Evolutionary conservation across 2,888 invertebrate genomes (phyloP).

Genomic region (Onthophagus sagittarius): DNA sequence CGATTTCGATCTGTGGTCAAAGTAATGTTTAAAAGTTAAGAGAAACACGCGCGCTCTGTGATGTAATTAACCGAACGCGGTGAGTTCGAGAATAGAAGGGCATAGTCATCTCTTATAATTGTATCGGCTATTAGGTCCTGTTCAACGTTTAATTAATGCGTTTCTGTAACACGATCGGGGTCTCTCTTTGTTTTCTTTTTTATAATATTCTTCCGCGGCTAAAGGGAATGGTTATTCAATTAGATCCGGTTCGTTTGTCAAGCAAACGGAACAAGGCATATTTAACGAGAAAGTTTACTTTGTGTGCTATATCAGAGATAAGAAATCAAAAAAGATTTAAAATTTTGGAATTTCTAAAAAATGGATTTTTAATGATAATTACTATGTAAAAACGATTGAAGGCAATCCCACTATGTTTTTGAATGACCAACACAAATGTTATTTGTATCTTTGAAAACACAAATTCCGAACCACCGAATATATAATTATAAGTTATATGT

Average conservation of each 20-base stretch:
- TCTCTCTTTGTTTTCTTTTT: conserved; percentile 5
- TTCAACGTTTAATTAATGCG: conserved; percentile 5
- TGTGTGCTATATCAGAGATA: too few relatives aligned
- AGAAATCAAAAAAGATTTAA: too few relatives aligned
- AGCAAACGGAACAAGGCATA: not conserved
- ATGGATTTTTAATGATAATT: too few relatives aligned
- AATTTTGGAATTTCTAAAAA: too few relatives aligned
- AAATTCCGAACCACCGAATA: too few relatives aligned
- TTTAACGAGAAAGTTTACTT: not conserved
- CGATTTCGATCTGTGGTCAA: not conserved
- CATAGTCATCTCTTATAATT: conserved; percentile 12
- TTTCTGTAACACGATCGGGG: conserved; percentile 9
- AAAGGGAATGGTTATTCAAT: conserved; percentile 10
- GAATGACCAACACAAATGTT: too few relatives aligned
- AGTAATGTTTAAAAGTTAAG: not conserved
- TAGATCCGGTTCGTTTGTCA: conserved; percentile 3
- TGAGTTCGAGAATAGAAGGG: not conserved
- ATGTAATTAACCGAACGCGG: not conserved
- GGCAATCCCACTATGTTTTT: too few relatives aligned
- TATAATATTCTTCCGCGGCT: not conserved
- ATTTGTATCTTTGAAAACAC: too few relatives aligned
- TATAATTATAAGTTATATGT: too few relatives aligned
- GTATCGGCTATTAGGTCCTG: conserved; percentile 6
- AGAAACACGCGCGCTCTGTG: not conserved
- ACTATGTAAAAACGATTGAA: too few relatives aligned